A percentile compares a stretch with the other conserved stretches of the same genome.
Conservation (phyloP, 2,888 invertebrate species). For the Cistogaster globosa region DNA sequence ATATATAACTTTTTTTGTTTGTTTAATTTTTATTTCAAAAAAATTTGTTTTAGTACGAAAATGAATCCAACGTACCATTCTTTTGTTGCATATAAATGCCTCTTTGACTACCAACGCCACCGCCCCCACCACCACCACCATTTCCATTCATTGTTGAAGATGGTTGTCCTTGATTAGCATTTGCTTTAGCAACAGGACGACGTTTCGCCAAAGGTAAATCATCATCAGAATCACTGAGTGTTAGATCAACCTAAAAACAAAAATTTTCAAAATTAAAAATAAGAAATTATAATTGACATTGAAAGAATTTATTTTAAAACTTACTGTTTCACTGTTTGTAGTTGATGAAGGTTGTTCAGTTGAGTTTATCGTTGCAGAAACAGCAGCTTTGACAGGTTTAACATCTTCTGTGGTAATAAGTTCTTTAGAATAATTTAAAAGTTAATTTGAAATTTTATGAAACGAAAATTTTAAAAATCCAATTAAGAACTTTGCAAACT, state of each 20-base stretch:
- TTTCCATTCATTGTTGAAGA: slow-evolving; percentile 77
- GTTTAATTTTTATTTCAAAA: slow-evolving; percentile 55
- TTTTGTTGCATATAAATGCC: slow-evolving; percentile 76
- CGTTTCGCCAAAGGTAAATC: slow-evolving; percentile 87
- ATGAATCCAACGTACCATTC: slow-evolving; percentile 82
- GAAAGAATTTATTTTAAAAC: slow-evolving; percentile 35
- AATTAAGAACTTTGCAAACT: not conserved
- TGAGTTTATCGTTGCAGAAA: slow-evolving; percentile 73
- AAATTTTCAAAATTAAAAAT: not conserved
- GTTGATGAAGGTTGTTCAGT: slow-evolving; percentile 83
- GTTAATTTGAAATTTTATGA: slow-evolving; percentile 11
- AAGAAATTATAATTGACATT: not conserved
- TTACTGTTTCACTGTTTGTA: slow-evolving; percentile 82
- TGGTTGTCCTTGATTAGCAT: slow-evolving; percentile 73
- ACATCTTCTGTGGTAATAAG: slow-evolving; percentile 79
- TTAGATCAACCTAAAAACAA: slow-evolving; percentile 86
- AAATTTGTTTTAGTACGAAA: slow-evolving; percentile 76
- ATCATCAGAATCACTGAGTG: slow-evolving; percentile 89
- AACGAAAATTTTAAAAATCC: not conserved
- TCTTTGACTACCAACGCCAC: slow-evolving; percentile 73
- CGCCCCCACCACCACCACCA: slow-evolving; percentile 39
- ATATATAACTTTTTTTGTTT: slow-evolving; percentile 69
- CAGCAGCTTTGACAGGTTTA: slow-evolving; percentile 77
- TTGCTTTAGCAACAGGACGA: slow-evolving; percentile 81
- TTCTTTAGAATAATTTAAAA: slow-evolving; percentile 73